A percentile compares a stretch with the other conserved stretches of the same genome.
Evolutionary conservation across 2,888 invertebrate species (phyloP).

Genomic region (Protophormia terraenovae): DNA sequence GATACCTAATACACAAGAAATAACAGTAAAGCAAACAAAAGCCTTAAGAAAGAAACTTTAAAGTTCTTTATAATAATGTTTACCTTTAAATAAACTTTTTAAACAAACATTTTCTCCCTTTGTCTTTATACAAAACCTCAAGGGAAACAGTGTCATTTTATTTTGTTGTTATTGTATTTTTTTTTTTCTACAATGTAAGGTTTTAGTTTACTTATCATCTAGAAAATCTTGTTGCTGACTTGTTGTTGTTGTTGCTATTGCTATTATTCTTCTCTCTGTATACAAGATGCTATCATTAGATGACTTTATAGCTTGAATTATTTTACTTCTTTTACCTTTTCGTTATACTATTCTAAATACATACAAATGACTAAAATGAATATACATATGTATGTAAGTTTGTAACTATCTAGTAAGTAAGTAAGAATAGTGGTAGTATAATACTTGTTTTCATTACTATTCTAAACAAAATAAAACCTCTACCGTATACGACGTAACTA

Average conservation of each 20-base stretch:
- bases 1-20: too few relatives aligned
- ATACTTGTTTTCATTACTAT: constrained; percentile 53
- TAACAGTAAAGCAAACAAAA: too few relatives aligned
- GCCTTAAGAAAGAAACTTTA: too few relatives aligned
- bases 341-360: constrained; percentile 58
- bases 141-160: constrained; percentile 15
- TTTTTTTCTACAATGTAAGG: constrained; percentile 11
- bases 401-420: neutral
- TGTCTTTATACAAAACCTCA: neutral
- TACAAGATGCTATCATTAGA: constrained; percentile 65
- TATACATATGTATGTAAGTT: constrained; percentile 9
- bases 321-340: constrained; percentile 63
- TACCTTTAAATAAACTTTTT: neutral
- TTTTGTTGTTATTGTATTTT: neutral
- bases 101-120: neutral
- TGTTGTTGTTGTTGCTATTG: neutral
- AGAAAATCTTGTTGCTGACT: constrained; percentile 51
- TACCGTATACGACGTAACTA: neutral
- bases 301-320: constrained; percentile 69
- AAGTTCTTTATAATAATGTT: too few relatives aligned
- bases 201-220: constrained; percentile 46
- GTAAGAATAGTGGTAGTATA: neutral
- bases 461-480: constrained; percentile 23
- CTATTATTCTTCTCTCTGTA: constrained; percentile 24
- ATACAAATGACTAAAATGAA: constrained; percentile 32